Evolutionary conservation across 2,888 invertebrate genomes (phyloP), one percentile per base, ranked within the genome.

Genomic region (Troides helena): DNA sequence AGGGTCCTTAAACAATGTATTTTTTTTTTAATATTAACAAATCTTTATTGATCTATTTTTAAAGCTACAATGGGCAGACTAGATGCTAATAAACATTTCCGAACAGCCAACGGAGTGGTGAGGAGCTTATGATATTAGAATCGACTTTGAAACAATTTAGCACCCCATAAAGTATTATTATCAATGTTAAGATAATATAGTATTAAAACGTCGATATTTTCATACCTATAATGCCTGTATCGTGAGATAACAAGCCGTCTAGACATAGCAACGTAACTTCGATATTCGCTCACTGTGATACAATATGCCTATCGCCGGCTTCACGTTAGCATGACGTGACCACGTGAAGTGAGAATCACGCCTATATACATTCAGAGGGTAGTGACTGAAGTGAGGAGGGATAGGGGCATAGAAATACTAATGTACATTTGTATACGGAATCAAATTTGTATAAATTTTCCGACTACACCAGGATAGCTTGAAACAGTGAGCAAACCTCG

Each of bases 271-370:
- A 64, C 46, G 30, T 68, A 25, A 59, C 63, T 53, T 53, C 30
- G 60, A 61, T 53, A 66, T 61, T 60, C 14, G 60, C n/a, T 18
- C 23, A 53, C 21, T 23, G 23, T 68, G 67, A 68, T n/a, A 39
- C 73, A 74, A 53, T 53, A 53, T n/a, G 3, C 5, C 53, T 5
- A 10, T 4, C n/a, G 5, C 53, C n/a, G n/a, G 8, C 18, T 53
- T 53, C n/a, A 53, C 53, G n/a, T 3, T 6, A 6, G 14, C 6
- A 53, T n/a, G n/a, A 18, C n/a, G n/a, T 53, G n/a, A n/a, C 53
- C 6, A 53, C 53, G 4, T 53, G 53, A 53, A n/a, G n/a, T 53
- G n/a, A 53, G 8, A 53, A 53, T 53, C 53, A 53, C 4, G 18
- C 0, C n/a, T 25, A 53, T 53, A 6, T 7, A 18, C n/a, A 18